These are phyloP conservation scores for Drosophila nigromelanica DNA, from an alignment of 1,140 invertebrate species.

Conservation along the genomic window DNA sequence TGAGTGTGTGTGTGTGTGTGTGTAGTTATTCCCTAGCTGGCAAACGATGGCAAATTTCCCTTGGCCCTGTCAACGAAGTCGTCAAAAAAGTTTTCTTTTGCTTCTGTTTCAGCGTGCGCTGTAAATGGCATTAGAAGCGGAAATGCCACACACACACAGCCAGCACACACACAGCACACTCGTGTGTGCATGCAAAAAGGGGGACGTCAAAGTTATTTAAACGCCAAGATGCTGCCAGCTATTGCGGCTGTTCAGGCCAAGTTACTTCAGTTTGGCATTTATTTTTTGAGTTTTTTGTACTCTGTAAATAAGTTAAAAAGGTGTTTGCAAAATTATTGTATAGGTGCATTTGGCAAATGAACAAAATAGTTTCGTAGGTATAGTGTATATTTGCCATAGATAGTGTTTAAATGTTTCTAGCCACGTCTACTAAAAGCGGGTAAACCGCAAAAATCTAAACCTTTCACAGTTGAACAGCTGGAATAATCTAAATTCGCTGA, in stretches of 20 bases:
- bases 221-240: slow-evolving; percentile 41
- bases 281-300: neutral
- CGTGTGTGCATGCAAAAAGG: slow-evolving; percentile 35
- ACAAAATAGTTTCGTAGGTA: too few relatives aligned
- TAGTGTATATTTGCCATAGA: too few relatives aligned
- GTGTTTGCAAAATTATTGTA: slow-evolving; percentile 1
- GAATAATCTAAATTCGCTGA: too few relatives aligned
- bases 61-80: slow-evolving; percentile 64
- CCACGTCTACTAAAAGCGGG: too few relatives aligned
- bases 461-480: too few relatives aligned
- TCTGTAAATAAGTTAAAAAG: slow-evolving; percentile 2
- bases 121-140: slow-evolving; percentile 57
- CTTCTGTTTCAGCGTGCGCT: slow-evolving; percentile 28
- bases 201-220: slow-evolving; percentile 78
- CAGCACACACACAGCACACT: slow-evolving; percentile 26
- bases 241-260: slow-evolving; percentile 10
- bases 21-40: slow-evolving; percentile 51
- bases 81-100: slow-evolving; percentile 55
- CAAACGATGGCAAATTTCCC: slow-evolving; percentile 68
- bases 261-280: slow-evolving; percentile 24
- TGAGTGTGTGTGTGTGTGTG: slow-evolving; percentile 12
- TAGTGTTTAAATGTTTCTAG: too few relatives aligned
- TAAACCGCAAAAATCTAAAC: too few relatives aligned
- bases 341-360: too few relatives aligned
- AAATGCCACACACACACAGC: slow-evolving; percentile 43